phyloP scores from a whole-genome alignment of 2,888 invertebrate species.

The Melanophora roralis region DNA sequence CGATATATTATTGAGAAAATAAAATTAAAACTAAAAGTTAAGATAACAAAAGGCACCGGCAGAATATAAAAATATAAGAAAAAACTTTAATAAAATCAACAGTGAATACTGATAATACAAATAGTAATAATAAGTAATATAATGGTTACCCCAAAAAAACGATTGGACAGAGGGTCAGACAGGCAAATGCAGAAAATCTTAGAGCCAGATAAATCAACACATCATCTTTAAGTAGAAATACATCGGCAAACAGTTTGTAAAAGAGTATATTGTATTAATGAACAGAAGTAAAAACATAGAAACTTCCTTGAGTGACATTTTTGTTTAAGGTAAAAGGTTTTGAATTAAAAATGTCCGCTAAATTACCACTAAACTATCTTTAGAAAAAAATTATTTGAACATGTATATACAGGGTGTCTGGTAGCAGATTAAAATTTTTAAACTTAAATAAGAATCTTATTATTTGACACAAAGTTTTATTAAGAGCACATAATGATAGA shows the following conservation, averaged over 20 bases:
- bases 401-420: too few species aligned
- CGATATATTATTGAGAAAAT: background rate
- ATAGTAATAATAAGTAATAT: too few species aligned
- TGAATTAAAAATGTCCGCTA: too few species aligned
- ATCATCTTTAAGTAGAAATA: constrained; percentile 26
- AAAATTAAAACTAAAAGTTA: background rate
- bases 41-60: constrained; percentile 46
- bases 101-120: constrained; percentile 44
- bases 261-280: background rate
- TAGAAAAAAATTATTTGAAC: too few species aligned
- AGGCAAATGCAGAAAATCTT: constrained; percentile 3
- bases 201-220: constrained; percentile 27
- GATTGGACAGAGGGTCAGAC: background rate
- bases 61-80: constrained; percentile 1
- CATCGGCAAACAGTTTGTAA: constrained; percentile 25
- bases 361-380: too few species aligned
- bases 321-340: too few species aligned
- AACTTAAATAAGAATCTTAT: too few species aligned
- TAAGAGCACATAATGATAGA: too few species aligned
- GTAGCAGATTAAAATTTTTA: too few species aligned
- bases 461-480: too few species aligned
- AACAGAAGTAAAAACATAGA: background rate
- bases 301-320: too few species aligned
- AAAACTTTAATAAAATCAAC: constrained; percentile 26
- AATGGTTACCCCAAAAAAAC: constrained; percentile 35